phyloP scores from a whole-genome alignment of 2,888 invertebrate species.

The Apomyelois bistriatella region DNA sequence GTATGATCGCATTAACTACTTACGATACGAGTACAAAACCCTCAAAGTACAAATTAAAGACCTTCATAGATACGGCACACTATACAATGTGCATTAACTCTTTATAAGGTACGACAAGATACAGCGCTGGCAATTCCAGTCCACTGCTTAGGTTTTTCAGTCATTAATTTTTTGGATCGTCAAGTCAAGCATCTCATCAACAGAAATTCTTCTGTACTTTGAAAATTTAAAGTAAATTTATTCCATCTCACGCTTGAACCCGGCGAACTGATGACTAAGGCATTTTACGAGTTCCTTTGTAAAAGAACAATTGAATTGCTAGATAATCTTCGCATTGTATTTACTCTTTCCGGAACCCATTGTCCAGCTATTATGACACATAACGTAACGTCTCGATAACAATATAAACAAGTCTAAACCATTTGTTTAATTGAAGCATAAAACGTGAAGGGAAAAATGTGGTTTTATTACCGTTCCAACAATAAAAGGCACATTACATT shows the following conservation, averaged over 20 bases:
- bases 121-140: too few species aligned
- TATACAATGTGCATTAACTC: too few species aligned
- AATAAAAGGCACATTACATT: background rate
- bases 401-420: slow-evolving; percentile 3
- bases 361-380: slow-evolving; percentile 8
- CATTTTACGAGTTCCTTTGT: slow-evolving; percentile 27
- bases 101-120: too few species aligned
- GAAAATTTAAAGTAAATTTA: background rate
- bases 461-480: background rate
- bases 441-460: background rate
- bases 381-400: slow-evolving; percentile 4
- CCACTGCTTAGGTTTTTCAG: too few species aligned
- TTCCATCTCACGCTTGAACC: slow-evolving; percentile 23
- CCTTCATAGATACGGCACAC: background rate
- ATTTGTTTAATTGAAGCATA: background rate
- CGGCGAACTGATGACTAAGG: slow-evolving; percentile 20
- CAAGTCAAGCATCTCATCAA: background rate
- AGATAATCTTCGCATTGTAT: slow-evolving; percentile 35
- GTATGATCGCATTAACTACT: slow-evolving; percentile 19
- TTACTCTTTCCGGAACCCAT: slow-evolving; percentile 14
- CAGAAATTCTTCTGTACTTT: background rate
- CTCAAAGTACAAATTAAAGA: background rate
- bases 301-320: slow-evolving; percentile 41
- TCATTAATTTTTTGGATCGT: too few species aligned
- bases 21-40: background rate